Conservation (phyloP, 2,797 vertebrate genomes). For the Spheniscus humboldti region DNA sequence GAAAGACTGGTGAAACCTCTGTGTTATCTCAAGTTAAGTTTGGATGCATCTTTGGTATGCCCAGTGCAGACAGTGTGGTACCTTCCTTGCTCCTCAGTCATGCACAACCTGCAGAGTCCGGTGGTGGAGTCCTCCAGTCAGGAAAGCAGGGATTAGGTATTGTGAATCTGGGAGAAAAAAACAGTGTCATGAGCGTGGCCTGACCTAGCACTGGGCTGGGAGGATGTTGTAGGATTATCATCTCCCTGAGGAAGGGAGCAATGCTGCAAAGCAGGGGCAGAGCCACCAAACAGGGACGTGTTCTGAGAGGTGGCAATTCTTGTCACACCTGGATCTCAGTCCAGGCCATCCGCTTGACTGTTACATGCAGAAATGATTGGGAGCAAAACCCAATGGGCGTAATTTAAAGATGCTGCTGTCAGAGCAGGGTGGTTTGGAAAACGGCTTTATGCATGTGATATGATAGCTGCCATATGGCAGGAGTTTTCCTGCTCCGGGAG, state of each 20-base stretch:
- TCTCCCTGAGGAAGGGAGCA: not conserved
- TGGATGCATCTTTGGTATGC: not conserved
- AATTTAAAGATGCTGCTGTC: not conserved
- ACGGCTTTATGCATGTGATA: not conserved
- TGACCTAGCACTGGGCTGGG: not conserved
- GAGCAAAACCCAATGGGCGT: not conserved
- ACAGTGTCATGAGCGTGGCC: not conserved
- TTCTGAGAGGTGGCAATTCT: not conserved
- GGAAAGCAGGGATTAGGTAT: not conserved
- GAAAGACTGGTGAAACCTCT: not conserved
- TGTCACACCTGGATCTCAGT: not conserved
- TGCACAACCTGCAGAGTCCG: not conserved
- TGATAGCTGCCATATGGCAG: not conserved
- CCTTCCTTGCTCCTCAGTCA: fast-evolving
- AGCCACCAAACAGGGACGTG: fast-evolving
- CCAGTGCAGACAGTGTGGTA: not conserved
- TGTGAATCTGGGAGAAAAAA: not conserved
- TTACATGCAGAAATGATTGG: not conserved
- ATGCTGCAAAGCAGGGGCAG: not conserved
- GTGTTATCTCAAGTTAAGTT: not conserved
- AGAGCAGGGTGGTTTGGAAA: not conserved
- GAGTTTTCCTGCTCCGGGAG: not conserved
- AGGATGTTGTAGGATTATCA: not conserved
- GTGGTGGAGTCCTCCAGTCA: not conserved
- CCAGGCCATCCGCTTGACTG: not conserved